Conservation (phyloP, 2,113 vertebrate species). For the Pseudorectes ferrugineus region DNA sequence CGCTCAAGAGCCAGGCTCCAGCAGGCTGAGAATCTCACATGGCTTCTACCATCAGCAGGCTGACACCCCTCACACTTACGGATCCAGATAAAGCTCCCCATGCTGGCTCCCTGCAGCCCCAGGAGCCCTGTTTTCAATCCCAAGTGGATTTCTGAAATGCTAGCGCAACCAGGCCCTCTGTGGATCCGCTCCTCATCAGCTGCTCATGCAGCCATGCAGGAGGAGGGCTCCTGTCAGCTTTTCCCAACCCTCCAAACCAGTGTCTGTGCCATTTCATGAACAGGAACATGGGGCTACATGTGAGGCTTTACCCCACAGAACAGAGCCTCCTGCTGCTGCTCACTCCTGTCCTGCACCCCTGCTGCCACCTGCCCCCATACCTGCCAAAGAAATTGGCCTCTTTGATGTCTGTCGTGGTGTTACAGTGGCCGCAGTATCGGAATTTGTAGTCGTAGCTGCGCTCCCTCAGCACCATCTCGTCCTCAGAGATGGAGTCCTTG, state of each 20-base stretch:
- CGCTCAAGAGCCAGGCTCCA: background rate
- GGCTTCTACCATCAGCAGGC: background rate
- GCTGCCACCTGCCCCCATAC: constrained; percentile 48
- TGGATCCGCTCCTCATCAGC: background rate
- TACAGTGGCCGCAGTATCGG: constrained; percentile 97
- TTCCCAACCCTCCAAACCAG: background rate
- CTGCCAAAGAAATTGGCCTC: constrained; percentile 99
- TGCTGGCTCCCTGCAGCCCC: background rate
- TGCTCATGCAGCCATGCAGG: background rate
- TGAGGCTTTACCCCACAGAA: background rate
- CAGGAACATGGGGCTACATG: rapidly evolving
- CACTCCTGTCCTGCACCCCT: background rate
- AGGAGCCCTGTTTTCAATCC: background rate
- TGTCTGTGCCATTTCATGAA: background rate
- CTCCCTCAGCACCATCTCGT: constrained; percentile 91
- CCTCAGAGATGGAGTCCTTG: constrained; percentile 92
- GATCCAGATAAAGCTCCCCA: background rate
- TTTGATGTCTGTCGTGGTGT: constrained; percentile 98
- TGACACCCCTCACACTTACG: background rate
- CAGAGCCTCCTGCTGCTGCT: background rate
- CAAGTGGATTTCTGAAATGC: background rate
- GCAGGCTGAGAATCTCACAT: background rate
- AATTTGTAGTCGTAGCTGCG: constrained; percentile 97
- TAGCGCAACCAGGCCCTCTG: background rate
- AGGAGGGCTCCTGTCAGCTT: background rate